phyloP scores from a whole-genome alignment of 2,797 vertebrate genomes.

The Anas acuta region DNA sequence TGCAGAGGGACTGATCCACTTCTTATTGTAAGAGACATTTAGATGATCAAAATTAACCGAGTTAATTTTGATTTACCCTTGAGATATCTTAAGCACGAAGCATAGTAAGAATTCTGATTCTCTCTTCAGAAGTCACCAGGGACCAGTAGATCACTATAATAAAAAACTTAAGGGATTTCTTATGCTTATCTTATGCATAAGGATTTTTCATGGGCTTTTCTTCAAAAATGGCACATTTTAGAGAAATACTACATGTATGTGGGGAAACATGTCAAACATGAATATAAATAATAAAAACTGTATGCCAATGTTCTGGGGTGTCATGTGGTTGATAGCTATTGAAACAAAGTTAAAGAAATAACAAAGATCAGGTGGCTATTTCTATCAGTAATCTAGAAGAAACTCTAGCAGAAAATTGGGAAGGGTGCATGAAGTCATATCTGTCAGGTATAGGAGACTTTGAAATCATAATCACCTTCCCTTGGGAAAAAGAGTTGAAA shows the following conservation, averaged over 20 bases:
- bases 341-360: not conserved
- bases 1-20: constrained; percentile 32
- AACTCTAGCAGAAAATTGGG: not conserved
- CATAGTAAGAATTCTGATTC: not conserved
- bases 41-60: constrained; percentile 2
- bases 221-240: not conserved
- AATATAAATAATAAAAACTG: not conserved
- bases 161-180: not conserved
- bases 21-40: constrained; percentile 31
- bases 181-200: not conserved
- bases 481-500: not conserved
- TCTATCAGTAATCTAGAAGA: not conserved
- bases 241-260: not conserved
- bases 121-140: not conserved
- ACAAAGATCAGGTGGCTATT: not conserved
- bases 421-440: not conserved
- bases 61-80: constrained; percentile 40
- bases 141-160: not conserved
- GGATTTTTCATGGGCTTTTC: not conserved
- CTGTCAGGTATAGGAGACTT: not conserved
- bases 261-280: not conserved
- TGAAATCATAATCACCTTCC: not conserved
- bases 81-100: constrained; percentile 6
- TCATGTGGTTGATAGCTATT: not conserved
- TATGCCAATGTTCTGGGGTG: not conserved